phyloP scores from a whole-genome alignment of 2,797 vertebrate genomes.

The Odontamblyopus rebecca region DNA sequence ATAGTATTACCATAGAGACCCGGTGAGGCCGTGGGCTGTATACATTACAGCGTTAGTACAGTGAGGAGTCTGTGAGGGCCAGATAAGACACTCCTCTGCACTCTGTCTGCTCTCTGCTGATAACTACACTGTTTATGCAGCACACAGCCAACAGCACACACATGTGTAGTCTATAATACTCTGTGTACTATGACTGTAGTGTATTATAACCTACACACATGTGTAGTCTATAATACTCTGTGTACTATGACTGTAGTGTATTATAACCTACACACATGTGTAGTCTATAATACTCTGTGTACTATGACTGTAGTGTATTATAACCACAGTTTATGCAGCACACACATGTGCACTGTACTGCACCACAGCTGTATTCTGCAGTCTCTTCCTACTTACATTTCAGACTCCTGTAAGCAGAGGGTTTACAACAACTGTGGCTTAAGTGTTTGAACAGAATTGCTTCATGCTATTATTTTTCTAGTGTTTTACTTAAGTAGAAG shows the following conservation, averaged over 20 bases:
- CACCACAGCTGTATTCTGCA: background rate
- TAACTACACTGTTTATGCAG: conserved; percentile 5
- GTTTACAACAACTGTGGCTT: background rate
- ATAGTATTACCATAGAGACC: background rate
- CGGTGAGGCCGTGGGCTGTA: no score
- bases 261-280: conserved; percentile 1
- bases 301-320: no score
- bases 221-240: no score
- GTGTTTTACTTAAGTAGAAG: background rate
- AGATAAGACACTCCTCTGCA: conserved; percentile 7
- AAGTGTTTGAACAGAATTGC: background rate
- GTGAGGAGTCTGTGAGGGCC: background rate
- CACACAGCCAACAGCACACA: background rate
- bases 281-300: no score
- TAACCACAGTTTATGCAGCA: no score
- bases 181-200: no score
- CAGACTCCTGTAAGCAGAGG: no score
- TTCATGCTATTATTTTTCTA: background rate
- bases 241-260: no score
- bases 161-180: no score
- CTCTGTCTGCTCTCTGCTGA: background rate
- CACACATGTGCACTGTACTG: no score
- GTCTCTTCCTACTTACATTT: no score
- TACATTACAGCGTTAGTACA: no score
- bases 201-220: background rate